These are phyloP conservation scores for Acanthiza pusilla DNA, from an alignment of 2,797 vertebrate species.

Conservation along the genomic window DNA sequence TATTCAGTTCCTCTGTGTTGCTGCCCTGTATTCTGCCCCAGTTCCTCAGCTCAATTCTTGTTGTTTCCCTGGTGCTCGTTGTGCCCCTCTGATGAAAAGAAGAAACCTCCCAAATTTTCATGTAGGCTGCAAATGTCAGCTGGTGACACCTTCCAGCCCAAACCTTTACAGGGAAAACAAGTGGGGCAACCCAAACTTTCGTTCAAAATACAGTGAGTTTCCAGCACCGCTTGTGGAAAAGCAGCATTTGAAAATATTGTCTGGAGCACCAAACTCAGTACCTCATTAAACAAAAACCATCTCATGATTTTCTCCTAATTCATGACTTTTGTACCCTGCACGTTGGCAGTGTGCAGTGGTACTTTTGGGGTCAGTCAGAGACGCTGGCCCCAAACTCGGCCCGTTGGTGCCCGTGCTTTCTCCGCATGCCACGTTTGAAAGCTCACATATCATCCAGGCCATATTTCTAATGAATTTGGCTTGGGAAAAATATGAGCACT, in stretches of 20 bases:
- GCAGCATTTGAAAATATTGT: neutral
- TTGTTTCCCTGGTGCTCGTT: neutral
- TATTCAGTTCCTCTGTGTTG: neutral
- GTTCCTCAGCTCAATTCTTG: neutral
- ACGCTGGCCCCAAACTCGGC: neutral
- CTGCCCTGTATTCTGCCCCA: neutral
- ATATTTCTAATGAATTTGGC: slow-evolving; percentile 42
- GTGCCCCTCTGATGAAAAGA: neutral
- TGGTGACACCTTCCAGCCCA: neutral
- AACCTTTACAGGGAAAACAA: neutral
- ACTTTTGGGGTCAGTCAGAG: neutral
- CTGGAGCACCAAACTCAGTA: neutral
- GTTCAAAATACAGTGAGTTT: neutral
- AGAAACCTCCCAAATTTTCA: neutral
- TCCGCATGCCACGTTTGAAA: neutral
- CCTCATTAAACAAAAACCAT: neutral
- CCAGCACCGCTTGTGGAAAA: neutral
- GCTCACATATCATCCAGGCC: slow-evolving; percentile 26
- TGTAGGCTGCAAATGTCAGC: neutral
- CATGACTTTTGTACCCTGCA: neutral
- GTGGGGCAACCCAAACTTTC: neutral
- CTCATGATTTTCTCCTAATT: neutral
- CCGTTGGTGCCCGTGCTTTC: neutral
- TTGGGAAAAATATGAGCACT: slow-evolving; percentile 1
- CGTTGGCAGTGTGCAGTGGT: neutral